Conservation (phyloP, 2,888 invertebrate species). For the Thecophora atra region DNA sequence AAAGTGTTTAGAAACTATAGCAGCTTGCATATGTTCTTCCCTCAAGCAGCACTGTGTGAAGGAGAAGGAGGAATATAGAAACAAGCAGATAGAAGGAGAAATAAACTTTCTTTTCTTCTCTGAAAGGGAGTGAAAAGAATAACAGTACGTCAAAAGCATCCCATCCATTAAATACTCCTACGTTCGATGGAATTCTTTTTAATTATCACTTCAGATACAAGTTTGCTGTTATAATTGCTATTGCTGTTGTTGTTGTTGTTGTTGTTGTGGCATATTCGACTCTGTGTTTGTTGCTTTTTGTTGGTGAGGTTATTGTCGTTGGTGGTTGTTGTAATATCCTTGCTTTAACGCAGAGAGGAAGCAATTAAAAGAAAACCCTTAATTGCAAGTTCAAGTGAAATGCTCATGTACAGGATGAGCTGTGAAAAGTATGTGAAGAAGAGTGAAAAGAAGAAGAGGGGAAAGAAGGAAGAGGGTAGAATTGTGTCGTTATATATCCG, state of each 20-base stretch:
- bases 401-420: constrained; percentile 1
- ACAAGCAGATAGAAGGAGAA: too few species aligned
- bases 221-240: not conserved
- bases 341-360: constrained; percentile 18
- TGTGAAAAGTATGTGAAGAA: not conserved
- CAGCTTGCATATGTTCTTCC: too few species aligned
- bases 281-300: not conserved
- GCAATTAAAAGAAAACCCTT: constrained; percentile 26
- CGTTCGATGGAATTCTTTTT: not conserved
- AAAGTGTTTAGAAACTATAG: too few species aligned
- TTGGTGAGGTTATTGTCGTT: too few species aligned
- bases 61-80: too few species aligned
- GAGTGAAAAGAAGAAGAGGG: not conserved
- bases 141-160: not conserved
- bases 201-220: constrained; percentile 15
- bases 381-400: constrained; percentile 28
- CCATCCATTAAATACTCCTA: constrained; percentile 12
- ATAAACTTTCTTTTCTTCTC: too few species aligned
- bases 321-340: not conserved
- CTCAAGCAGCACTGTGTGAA: too few species aligned
- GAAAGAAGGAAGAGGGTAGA: not conserved
- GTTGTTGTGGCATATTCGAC: not conserved
- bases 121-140: not conserved
- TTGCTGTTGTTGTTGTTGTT: not conserved
- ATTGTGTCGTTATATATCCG: too few species aligned